These are phyloP conservation scores for Hoplostethus atlanticus DNA, from an alignment of 2,797 vertebrate genomes.

Conservation along the genomic window DNA sequence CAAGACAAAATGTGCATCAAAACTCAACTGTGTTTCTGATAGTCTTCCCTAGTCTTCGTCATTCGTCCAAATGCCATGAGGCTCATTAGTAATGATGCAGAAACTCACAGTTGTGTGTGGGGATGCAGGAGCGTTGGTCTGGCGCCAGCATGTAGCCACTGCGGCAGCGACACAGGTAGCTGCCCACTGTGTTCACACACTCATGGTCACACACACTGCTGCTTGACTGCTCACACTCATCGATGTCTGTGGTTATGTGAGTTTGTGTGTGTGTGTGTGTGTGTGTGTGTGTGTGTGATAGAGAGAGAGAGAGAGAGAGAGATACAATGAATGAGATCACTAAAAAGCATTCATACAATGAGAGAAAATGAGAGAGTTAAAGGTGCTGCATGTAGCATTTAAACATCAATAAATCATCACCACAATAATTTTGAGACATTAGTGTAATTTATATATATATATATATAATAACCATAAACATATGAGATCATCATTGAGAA, in stretches of 20 bases:
- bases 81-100: neutral
- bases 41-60: too few relatives aligned
- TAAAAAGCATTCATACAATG: neutral
- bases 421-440: too few relatives aligned
- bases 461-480: too few relatives aligned
- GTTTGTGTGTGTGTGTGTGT: neutral
- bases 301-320: neutral
- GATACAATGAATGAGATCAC: neutral
- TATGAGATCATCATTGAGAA: too few relatives aligned
- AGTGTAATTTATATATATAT: too few relatives aligned
- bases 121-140: conserved; percentile 81
- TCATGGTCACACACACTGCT: conserved; percentile 80
- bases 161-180: conserved; percentile 82
- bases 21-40: neutral
- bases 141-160: conserved; percentile 78
- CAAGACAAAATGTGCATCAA: conserved; percentile 13
- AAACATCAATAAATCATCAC: too few relatives aligned
- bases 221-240: conserved; percentile 81
- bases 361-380: too few relatives aligned
- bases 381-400: too few relatives aligned
- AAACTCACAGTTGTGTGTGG: conserved; percentile 78
- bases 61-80: too few relatives aligned
- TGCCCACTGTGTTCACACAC: conserved; percentile 85
- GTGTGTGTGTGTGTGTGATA: neutral
- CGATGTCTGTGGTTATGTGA: conserved; percentile 74